A percentile compares a stretch with the other conserved stretches of the same genome.
These are phyloP conservation scores for Tetranychus urticae DNA, from an alignment of 1,140 invertebrate species.

Conservation along the genomic window DNA sequence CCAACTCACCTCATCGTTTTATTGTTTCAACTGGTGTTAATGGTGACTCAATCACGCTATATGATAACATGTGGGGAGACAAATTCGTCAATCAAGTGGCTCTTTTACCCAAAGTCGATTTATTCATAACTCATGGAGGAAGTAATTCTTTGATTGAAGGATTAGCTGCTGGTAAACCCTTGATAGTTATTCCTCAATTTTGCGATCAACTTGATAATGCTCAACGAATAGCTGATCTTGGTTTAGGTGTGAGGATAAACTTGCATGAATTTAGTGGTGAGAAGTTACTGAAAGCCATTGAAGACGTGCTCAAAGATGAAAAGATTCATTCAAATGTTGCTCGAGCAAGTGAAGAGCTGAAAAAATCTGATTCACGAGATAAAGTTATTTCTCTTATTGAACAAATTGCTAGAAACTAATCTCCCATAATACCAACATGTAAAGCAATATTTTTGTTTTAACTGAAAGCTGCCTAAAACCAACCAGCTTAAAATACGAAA, in stretches of 20 bases:
- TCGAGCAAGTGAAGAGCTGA: background rate
- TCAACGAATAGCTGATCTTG: background rate
- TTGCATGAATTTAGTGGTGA: background rate
- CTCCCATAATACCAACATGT: too few species aligned
- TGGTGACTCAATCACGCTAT: background rate
- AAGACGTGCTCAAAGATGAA: background rate
- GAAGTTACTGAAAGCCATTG: background rate
- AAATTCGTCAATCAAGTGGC: background rate
- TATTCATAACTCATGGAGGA: background rate
- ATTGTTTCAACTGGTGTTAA: background rate
- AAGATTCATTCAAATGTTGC: background rate
- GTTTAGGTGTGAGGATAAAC: background rate
- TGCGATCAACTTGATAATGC: slow-evolving; percentile 4
- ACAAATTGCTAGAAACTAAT: too few species aligned
- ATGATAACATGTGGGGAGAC: background rate
- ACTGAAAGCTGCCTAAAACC: too few species aligned
- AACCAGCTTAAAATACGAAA: too few species aligned
- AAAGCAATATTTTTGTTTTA: too few species aligned
- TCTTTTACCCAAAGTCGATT: background rate
- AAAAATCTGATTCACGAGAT: background rate
- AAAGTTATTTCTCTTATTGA: too few species aligned
- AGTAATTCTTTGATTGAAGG: background rate
- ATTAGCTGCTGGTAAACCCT: background rate
- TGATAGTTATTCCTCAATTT: background rate
- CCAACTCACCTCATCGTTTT: background rate